phyloP scores from a whole-genome alignment of 2,113 vertebrate genomes.

The Pholis gunnellus region DNA sequence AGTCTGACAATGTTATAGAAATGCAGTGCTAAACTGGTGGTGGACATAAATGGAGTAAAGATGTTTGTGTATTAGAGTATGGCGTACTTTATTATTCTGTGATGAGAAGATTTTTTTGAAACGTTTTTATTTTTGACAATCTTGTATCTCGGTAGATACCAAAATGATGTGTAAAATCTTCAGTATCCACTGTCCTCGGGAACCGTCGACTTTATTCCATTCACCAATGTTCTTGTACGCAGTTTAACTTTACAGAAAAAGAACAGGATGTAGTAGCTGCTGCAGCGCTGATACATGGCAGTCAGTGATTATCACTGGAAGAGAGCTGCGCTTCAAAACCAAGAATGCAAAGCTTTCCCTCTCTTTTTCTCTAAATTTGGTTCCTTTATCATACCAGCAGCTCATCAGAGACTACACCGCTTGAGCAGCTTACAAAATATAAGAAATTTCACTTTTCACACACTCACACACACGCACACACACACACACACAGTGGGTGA shows the following conservation, averaged over 20 bases:
- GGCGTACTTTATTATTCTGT: background rate
- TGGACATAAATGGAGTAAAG: no score
- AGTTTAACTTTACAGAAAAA: background rate
- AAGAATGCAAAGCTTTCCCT: background rate
- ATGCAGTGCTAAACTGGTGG: background rate
- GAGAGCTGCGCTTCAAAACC: background rate
- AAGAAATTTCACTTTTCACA: background rate
- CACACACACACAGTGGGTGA: background rate
- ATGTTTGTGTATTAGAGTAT: no score
- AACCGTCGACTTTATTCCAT: background rate
- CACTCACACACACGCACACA: background rate
- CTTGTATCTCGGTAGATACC: background rate
- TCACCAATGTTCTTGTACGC: background rate
- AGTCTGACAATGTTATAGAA: background rate
- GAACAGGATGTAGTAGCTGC: background rate
- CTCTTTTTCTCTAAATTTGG: background rate
- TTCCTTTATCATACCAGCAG: background rate
- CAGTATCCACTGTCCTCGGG: background rate
- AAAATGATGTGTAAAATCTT: background rate
- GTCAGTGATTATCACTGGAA: background rate
- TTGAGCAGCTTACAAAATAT: background rate
- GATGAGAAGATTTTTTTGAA: background rate
- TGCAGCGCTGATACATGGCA: background rate
- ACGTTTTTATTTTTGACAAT: background rate
- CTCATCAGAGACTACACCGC: background rate